Base-by-base conservation (phyloP, 2,888 invertebrate species). In the Hirtodrosophila alboralis region DNA sequence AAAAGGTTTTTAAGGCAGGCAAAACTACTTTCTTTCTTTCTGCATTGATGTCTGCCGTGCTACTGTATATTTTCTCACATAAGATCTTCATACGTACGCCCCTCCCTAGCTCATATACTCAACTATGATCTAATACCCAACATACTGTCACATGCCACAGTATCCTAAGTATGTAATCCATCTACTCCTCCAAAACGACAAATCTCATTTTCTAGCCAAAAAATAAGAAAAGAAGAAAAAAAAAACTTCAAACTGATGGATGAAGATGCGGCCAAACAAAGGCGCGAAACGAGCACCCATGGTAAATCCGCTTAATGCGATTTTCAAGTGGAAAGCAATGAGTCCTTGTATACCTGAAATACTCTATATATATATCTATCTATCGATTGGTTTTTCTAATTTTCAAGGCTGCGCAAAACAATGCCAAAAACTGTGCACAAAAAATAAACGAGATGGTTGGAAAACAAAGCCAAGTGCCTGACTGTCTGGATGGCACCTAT, bases 321-420 rank as follows among this genome's bases (percentile, higher is more conserved):
- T 83, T 83, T 83, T 84, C 69, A 79, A 83, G 81, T 83, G 77
- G 65, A 77, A 75, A 73, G 59, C 61, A 69, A 73, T 53, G 45
- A 62, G 59, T 74, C 51, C 73, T 52, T 21, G 33, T 33, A 13
- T 18, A 48, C 53, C 47, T 27, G 40, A 23, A 47, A 18, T 14
- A 44, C 21, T 16, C 18, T 14, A 30, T 33, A 51, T 7, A 26
- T 27, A 44, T 27, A 41, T 31, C 27, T 44, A 31, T 34, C 49
- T 26, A 33, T 38, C 36, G 44, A 66, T 40, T 45, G 33, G 36
- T 48, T 52, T n/a, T 58, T 58, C 37, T 12, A 56, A 57, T 54
- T 65, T 81, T 79, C 75, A 79, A 76, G 75, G 84, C 60, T 76
- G 67, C 54, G 28, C 41, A 21, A 71, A 63, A 74, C 79, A 76